Base-by-base conservation (phyloP, 2,888 invertebrate species). In the Actias luna region DNA sequence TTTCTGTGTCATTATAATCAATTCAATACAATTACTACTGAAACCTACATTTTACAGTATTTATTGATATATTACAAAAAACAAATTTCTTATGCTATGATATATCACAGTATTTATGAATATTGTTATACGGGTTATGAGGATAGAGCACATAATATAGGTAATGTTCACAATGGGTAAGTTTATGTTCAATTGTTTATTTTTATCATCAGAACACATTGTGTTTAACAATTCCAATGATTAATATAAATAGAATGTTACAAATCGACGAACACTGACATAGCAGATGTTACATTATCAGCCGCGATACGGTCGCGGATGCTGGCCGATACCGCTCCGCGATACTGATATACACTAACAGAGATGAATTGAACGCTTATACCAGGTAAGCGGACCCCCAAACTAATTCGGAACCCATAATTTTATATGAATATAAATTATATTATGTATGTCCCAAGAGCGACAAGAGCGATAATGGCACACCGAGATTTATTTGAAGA, bases 231-330 rank as follows among this genome's bases (percentile, higher is more conserved):
- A 61, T 57, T 57, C 39, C 58, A 31, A 62, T 39, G 58, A 64
- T 71, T 67, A 76, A 74, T 71, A 68, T 64, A 79, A 77, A 68
- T 78, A 78, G 78, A 75, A 68, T 73, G 69, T 29, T 67, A 77
- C 60, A 73, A 80, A 83, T 77, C 77, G 69, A 64, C 80, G 81
- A 79, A 74, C 80, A 74, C 79, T 80, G 82, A 79, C 84, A 80
- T 75, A 76, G 76, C 86, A 87, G 88, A 88, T 88, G 87, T 74
- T 73, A 65, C 64, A 65, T 82, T 88, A 88, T 88, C 87, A 72
- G 63, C 29, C n/a, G 35, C 69, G 78, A 79, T 88, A 87, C 71
- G 77, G 74, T 81, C 75, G 81, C 88, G 88, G 88, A 88, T 87
- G 88, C 88, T 87, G 87, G 65, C 59, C 68, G 84, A 84, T 85